These are phyloP conservation scores for Thinocorus orbignyianus DNA, from an alignment of 2,113 vertebrate species.

Conservation along the genomic window DNA sequence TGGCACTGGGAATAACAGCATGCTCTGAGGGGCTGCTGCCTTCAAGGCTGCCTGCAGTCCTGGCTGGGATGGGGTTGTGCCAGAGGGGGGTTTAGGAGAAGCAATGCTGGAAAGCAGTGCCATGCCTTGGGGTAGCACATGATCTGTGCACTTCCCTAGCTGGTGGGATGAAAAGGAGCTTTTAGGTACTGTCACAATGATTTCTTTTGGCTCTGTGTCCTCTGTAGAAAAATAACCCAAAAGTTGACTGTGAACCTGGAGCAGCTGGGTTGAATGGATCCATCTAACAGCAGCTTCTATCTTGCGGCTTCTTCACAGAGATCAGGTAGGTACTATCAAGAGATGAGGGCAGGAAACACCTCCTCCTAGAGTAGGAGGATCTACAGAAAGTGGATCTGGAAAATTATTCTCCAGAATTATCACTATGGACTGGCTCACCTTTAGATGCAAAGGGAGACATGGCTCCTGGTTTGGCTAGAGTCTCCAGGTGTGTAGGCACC, in stretches of 20 bases:
- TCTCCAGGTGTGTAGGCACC: not conserved
- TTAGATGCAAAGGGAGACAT: not conserved
- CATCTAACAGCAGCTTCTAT: not conserved
- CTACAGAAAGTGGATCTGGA: not conserved
- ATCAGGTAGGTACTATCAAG: not conserved
- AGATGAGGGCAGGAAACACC: not conserved
- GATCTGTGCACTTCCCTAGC: not conserved
- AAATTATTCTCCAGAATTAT: not conserved
- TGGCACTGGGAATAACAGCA: not conserved
- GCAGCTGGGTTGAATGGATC: not conserved
- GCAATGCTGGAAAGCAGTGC: rapidly evolving
- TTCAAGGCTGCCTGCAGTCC: not conserved
- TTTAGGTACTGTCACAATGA: not conserved
- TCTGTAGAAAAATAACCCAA: not conserved
- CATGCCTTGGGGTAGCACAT: not conserved
- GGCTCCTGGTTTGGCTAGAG: not conserved
- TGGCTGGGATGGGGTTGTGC: not conserved
- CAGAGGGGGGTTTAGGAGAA: not conserved
- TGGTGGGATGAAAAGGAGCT: not conserved
- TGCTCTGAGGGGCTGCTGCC: not conserved
- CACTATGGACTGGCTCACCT: not conserved
- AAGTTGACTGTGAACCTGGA: not conserved
- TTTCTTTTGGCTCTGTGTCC: not conserved
- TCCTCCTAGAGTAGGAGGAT: not conserved
- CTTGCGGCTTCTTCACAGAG: not conserved